Conservation (phyloP, 2,113 vertebrate genomes). For the Tursiops truncatus region DNA sequence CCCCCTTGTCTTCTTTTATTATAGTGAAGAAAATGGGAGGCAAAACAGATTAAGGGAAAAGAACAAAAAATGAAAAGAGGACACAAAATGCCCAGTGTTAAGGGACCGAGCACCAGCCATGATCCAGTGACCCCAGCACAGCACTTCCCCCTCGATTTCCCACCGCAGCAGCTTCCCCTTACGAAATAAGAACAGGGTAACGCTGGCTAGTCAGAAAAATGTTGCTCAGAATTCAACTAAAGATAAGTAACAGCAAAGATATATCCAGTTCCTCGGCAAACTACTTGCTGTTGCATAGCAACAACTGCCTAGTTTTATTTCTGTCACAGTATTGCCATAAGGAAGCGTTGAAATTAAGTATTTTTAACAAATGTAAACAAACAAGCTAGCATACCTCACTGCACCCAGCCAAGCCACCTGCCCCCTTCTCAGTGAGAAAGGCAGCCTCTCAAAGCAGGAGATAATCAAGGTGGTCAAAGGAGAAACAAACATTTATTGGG, state of each 20-base stretch:
- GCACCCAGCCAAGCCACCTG: slow-evolving; percentile 37
- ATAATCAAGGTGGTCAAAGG: background rate
- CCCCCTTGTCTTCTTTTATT: background rate
- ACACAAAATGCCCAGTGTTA: accelerated
- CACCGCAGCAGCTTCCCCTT: slow-evolving; percentile 10
- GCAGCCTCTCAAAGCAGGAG: background rate
- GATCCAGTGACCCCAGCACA: background rate
- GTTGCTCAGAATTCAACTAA: slow-evolving; percentile 73
- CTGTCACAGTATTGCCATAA: slow-evolving; percentile 76
- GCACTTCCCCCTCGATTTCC: background rate
- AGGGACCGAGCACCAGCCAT: background rate
- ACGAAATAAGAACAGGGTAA: slow-evolving; percentile 57
- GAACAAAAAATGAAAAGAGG: background rate
- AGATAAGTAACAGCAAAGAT: slow-evolving; percentile 77
- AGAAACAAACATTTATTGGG: background rate
- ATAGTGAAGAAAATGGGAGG: background rate
- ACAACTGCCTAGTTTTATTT: slow-evolving; percentile 82
- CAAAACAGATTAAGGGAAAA: background rate
- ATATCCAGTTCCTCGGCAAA: slow-evolving; percentile 73
- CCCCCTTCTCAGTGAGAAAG: slow-evolving; percentile 26
- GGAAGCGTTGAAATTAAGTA: slow-evolving; percentile 68
- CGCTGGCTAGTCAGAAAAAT: slow-evolving; percentile 71
- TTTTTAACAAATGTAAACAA: slow-evolving; percentile 71
- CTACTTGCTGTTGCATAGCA: slow-evolving; percentile 84
- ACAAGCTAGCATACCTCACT: slow-evolving; percentile 65